Percentiles rank a stretch among this genome's conserved stretches.
Conservation (phyloP, 2,888 invertebrate genomes). For the Philopedon plagiatum region DNA sequence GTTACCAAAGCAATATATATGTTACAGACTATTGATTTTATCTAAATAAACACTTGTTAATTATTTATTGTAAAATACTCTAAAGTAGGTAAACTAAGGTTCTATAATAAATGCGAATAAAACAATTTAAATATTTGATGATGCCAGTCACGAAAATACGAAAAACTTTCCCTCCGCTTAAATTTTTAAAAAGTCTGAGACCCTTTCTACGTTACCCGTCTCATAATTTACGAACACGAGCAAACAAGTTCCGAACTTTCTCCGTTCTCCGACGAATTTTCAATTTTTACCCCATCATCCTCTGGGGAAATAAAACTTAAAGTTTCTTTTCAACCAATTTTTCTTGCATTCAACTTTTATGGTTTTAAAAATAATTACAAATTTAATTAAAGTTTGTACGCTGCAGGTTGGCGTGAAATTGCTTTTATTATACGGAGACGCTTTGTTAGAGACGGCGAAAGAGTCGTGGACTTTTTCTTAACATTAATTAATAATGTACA, state of each 20-base stretch:
- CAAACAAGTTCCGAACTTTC: slow-evolving; percentile 11
- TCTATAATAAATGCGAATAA: neutral
- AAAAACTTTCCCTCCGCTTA: neutral
- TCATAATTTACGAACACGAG: slow-evolving; percentile 9
- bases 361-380: slow-evolving; percentile 57
- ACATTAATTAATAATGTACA: neutral
- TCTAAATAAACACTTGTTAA: no score
- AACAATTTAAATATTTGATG: no score
- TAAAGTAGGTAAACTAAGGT: no score
- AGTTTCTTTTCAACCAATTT: slow-evolving; percentile 49
- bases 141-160: neutral
- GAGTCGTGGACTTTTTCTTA: neutral
- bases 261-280: neutral
- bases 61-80: no score
- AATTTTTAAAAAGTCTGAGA: slow-evolving; percentile 15
- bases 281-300: slow-evolving; percentile 38
- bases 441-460: slow-evolving; percentile 22
- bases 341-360: slow-evolving; percentile 53
- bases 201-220: slow-evolving; percentile 2
- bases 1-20: no score
- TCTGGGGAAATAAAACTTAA: slow-evolving; percentile 54
- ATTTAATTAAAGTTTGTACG: slow-evolving; percentile 55
- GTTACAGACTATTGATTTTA: no score
- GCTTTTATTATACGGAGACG: slow-evolving; percentile 51
- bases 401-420: slow-evolving; percentile 27